Evolutionary conservation across 2,888 invertebrate genomes (phyloP).

Genomic region (Thymelicus sylvestris): DNA sequence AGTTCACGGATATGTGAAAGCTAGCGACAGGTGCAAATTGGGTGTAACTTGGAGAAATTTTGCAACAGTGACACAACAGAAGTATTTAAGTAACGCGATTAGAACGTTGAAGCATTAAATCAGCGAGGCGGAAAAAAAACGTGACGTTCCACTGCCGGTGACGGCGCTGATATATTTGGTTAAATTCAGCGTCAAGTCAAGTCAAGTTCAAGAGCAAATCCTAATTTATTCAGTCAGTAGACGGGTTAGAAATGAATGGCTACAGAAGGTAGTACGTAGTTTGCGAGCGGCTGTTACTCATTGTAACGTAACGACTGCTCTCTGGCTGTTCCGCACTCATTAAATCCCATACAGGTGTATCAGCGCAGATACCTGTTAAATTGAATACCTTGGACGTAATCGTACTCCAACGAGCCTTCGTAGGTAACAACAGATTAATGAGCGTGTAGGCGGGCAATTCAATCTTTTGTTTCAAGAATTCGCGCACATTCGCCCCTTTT

Average conservation of each 20-base stretch:
- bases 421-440: slow-evolving; percentile 12
- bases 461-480: slow-evolving; percentile 27
- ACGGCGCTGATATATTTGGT: slow-evolving; percentile 49
- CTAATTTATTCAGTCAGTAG: slow-evolving; percentile 54
- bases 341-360: slow-evolving; percentile 70
- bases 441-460: slow-evolving; percentile 13
- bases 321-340: slow-evolving; percentile 57
- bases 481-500: slow-evolving; percentile 18
- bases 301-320: slow-evolving; percentile 58
- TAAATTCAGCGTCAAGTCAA: slow-evolving; percentile 59
- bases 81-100: slow-evolving; percentile 44
- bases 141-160: slow-evolving; percentile 54
- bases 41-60: slow-evolving; percentile 61
- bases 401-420: slow-evolving; percentile 66
- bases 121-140: slow-evolving; percentile 57
- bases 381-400: slow-evolving; percentile 70
- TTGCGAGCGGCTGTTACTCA: slow-evolving; percentile 60
- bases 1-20: slow-evolving; percentile 67
- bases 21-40: slow-evolving; percentile 67
- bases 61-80: slow-evolving; percentile 47
- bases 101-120: slow-evolving; percentile 44
- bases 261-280: slow-evolving; percentile 59
- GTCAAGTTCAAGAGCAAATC: slow-evolving; percentile 76
- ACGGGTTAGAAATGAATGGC: slow-evolving; percentile 58
- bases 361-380: slow-evolving; percentile 60